These are phyloP conservation scores for Lymantria monacha DNA, from an alignment of 2,888 invertebrate species.

Conservation along the genomic window DNA sequence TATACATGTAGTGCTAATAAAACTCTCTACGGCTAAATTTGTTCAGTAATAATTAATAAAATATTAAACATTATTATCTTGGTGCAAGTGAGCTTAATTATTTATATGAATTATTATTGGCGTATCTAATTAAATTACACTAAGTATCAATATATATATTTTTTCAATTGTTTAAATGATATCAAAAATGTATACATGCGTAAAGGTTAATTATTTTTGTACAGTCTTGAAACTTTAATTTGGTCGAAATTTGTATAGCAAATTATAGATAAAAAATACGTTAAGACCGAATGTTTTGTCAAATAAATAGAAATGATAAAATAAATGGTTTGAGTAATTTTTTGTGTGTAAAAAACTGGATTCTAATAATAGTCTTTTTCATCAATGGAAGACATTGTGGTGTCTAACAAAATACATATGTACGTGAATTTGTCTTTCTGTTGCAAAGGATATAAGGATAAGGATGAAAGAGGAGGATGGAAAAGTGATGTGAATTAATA, in stretches of 20 bases:
- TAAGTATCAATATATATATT: slow-evolving; percentile 33
- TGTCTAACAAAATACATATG: no score
- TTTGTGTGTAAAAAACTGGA: slow-evolving; percentile 19
- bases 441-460: no score
- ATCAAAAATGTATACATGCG: slow-evolving; percentile 17
- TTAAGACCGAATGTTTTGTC: background rate
- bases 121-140: slow-evolving; percentile 19
- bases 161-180: slow-evolving; percentile 23
- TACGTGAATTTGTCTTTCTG: no score
- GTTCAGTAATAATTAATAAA: no score
- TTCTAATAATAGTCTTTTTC: background rate
- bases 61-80: background rate
- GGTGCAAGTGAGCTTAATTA: slow-evolving; percentile 35
- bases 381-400: no score
- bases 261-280: background rate
- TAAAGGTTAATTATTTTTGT: slow-evolving; percentile 12
- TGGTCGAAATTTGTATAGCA: background rate
- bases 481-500: no score
- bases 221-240: slow-evolving; percentile 9
- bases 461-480: no score
- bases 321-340: slow-evolving; percentile 20
- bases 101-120: slow-evolving; percentile 12
- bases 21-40: no score
- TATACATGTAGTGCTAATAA: no score
- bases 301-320: background rate